Evolutionary conservation across 2,797 vertebrate species (phyloP), one percentile per base, ranked within the genome.

Genomic region (Catamblyrhynchus diadema): DNA sequence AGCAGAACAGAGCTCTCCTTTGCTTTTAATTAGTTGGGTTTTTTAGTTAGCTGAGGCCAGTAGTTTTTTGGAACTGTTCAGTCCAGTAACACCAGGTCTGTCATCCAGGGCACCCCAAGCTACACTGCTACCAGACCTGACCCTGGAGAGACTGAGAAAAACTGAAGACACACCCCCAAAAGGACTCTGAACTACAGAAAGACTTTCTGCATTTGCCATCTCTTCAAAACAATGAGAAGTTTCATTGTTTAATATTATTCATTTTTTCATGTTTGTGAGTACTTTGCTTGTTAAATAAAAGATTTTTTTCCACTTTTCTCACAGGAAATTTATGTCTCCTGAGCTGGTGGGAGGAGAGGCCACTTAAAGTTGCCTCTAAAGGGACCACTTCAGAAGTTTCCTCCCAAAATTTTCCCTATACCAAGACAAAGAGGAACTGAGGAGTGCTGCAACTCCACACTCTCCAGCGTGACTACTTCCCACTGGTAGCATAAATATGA

Each of bases 401-500:
- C 33, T 45, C 14, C 41, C 5, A 21, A 22, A 56, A 56, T 45
- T 65, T 66, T 18, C 61, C 28, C 75, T 37, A 45, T 37, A 54
- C 27, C 28, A 47, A n/a, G 61, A 32, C 50, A 47, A 45, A 47
- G 23, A 28, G 48, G 33, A 79, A 14, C 25, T 57, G 17, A 62
- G 47, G 42, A 75, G 65, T 19, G 28, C 64, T 92, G 32, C 22
- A 80, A 18, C 27, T 59, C 48, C 66, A 41, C 32, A 6, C 12
- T 35, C 35, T 69, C 11, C 56, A 41, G 16, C 0, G 0, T 24
- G 39, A 59, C 50, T 53, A 17, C 28, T 75, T 61, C 20, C 27
- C 33, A 81, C 21, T 18, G 62, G 37, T 37, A 56, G 37, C 51
- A 50, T 14, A 79, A 53, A 73, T 3, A 37, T 3, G 18, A 35